Evolutionary conservation across 1,140 invertebrate species (phyloP), one percentile per base, ranked within the genome.

Genomic region (Lordiphosa mommai): DNA sequence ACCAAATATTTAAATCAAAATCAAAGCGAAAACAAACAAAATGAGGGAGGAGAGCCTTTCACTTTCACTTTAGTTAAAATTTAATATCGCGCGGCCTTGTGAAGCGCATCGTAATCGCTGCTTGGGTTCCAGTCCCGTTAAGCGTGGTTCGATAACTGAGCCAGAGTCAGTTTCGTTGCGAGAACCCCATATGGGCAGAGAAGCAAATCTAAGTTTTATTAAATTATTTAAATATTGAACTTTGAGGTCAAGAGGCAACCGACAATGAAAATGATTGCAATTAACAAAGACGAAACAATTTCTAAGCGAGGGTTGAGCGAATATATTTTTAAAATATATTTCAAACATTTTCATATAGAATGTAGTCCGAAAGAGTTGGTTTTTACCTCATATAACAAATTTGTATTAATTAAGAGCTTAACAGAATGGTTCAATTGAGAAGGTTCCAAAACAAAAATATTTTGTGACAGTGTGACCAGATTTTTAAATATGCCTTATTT

Each of bases 151-250:
- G 13, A 14, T 48, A 67, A 79, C 74, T 79, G 74, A 80, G 50
- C 43, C 37, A 10, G 1, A 17, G 30, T 32, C 23, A 33, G 29
- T 27, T 16, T 40, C 40, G 30, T n/a, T 38, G 40, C 20, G 61
- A 68, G 63, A 67, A 63, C 44, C 44, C 20, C 46, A 34, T 4
- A 49, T 61, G 40, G 12, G 52, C 14, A 46, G 32, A 51, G 29
- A 41, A n/a, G 51, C 59, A 70, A 82, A 84, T 82, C 76, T 84
- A 64, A 77, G 63, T 58, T 77, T 43, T 82, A 80, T 80, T 80
- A 61, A 82, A 77, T 82, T 76, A 82, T 82, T 77, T 17, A 77
- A 69, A 82, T 82, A 84, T 72, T 82, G 76, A 82, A 84, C 72
- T 77, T 23, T 71, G 34, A 10, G 49, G 47, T 59, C 49, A 23